Conservation (phyloP, 2,888 invertebrate species). For the Aphodius sticticus region DNA sequence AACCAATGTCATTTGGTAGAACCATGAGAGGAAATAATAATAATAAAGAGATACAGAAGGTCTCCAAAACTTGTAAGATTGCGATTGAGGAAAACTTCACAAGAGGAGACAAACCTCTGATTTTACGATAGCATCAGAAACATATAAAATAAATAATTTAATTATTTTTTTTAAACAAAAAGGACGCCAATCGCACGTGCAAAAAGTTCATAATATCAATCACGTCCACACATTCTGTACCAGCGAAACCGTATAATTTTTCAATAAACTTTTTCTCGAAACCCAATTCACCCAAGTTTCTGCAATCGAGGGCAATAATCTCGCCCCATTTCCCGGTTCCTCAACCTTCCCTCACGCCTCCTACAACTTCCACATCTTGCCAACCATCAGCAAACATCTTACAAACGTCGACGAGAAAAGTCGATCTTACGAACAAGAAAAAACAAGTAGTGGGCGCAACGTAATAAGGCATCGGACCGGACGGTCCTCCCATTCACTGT, state of each 20-base stretch:
- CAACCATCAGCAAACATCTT: background rate
- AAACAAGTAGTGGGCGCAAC: background rate
- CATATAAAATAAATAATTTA: no score
- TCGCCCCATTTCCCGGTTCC: background rate
- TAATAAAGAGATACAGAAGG: no score
- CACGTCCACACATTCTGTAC: background rate
- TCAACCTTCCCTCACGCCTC: background rate
- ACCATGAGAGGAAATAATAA: no score
- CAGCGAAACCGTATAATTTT: constrained; percentile 5
- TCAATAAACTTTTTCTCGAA: background rate
- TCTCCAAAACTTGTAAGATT: no score
- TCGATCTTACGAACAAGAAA: background rate
- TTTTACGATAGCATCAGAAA: no score
- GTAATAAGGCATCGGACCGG: no score
- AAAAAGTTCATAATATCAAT: constrained; percentile 8
- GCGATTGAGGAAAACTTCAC: no score
- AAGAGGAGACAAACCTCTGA: no score
- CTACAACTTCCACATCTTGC: no score
- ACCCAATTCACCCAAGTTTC: background rate
- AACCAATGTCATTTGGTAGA: no score
- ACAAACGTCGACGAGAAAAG: background rate
- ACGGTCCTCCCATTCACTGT: background rate
- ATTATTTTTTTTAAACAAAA: no score
- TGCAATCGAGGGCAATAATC: background rate
- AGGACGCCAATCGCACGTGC: no score